Base-by-base conservation (phyloP, 2,797 vertebrate genomes). In the Huso huso region DNA sequence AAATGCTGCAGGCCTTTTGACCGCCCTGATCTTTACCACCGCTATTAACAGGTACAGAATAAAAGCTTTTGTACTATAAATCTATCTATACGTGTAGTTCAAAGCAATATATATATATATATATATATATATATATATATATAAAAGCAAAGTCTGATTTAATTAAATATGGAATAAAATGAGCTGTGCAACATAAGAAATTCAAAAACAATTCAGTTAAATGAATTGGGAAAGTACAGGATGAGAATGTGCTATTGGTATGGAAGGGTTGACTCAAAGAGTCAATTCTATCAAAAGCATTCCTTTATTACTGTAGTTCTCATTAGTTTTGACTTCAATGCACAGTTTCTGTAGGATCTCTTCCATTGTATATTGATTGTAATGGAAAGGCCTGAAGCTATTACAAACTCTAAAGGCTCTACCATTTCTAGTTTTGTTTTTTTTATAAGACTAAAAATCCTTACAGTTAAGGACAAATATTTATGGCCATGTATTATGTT, bases 341-440 rank as follows among this genome's bases (percentile, higher is more conserved):
- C n/a, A n/a, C n/a, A 76, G 76, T 80, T 78, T 76, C 61, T 69
- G 48, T 4, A 3, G 65, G 74, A 82, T 82, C 76, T 75, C 70
- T 62, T 72, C 67, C 73, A 81, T 51, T 61, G 48, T 70, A 51
- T 70, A 70, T 86, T 83, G 81, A 88, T 86, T 74, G 78, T 76
- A 74, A 82, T 81, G 80, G 73, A 12, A 65, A 80, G 78, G 79
- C 72, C 74, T 73, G 73, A 73, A 76, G 76, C 79, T 72, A 53
- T 75, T 74, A 76, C 51, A 71, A 75, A 81, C 68, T 70, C 73
- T 64, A 65, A 70, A 76, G 74, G 69, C 53, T 2, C 15, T 52
- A 13, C 9, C 6, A 10, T 11, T 60, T 64, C 15, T 11, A 58
- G 12, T n/a, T n/a, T n/a, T n/a, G n/a, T n/a, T n/a, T n/a, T n/a